Base-by-base conservation (phyloP, 2,797 vertebrate species). In the Pachyuromys duprasi region DNA sequence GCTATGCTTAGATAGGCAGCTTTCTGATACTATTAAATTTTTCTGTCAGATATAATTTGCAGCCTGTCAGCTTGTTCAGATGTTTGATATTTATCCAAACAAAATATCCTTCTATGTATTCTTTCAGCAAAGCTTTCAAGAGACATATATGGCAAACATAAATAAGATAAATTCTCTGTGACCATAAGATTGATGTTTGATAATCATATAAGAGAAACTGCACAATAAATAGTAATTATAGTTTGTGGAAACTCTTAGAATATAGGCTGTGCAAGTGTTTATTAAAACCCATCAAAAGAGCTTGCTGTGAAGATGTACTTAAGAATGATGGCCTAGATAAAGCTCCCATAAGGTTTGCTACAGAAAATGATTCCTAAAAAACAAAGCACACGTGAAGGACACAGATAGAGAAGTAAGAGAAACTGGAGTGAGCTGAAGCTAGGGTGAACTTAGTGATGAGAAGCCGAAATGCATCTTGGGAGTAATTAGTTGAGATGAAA, bases 1-100 rank as follows among this genome's bases (percentile, higher is more conserved):
- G 18, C 88, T 88, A 89, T 60, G 28, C 60, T 20, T 17, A 82
- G 9, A 75, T 26, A 90, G 7, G 24, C 18, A 91, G 49, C 13
- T 93, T 91, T 95, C 89, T 93, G 65, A 91, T 89, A 65, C 62
- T 69, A 49, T 75, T 75, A 70, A 67, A 78, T 74, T 42, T 76
- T 91, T 89, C 72, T 96, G 94, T 93, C 75, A 92, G 53, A 83
- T 86, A 89, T 80, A 96, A 95, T 97, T 96, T 96, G 95, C 86
- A 93, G 31, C 89, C 87, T 97, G 82, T 96, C 97, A 93, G 45
- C 14, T 94, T 92, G 90, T 96, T 89, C 26, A 83, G 82, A 74
- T 72, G 31, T 87, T 95, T 95, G 65, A 82, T 89, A 83, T 89
- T 95, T 89, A 95, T 45, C 55, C 63, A 84, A 87, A 89, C 55